Evolutionary conservation across 2,113 vertebrate species (phyloP), one percentile per base, ranked within the genome.

Genomic region (Siniperca knerii): DNA sequence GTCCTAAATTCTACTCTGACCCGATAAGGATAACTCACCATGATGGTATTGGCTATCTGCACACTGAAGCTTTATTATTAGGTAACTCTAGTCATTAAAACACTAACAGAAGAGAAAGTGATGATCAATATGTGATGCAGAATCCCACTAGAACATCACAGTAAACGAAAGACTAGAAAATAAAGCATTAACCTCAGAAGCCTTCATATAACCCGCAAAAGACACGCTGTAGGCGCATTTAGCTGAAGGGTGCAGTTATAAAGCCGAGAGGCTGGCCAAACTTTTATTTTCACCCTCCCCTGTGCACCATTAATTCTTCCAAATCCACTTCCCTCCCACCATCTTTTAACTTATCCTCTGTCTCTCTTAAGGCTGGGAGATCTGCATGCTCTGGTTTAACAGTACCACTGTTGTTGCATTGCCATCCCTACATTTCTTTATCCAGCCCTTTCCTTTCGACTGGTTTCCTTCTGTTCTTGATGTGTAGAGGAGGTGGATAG

Each of bases 231-330:
- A 79, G 82, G 54, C 80, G 61, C 67, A 81, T 91, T 92, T 88
- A 82, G 76, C 61, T 81, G 55, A 87, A 84, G 61, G 77, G 86
- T 77, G 46, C 12, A 16, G 83, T 87, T 87, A 83, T 75, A 74
- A 90, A 90, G 87, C 68, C 62, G 86, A 85, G 65, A 83, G 61
- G 62, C 70, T 75, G 67, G 29, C 35, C 65, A 83, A 92, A 89
- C 69, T 64, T 90, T 81, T 86, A 81, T 74, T 85, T 87, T 77
- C 78, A 81, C 44, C 72, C 68, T 88, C 79, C 82, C 86, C 18
- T 84, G 83, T 79, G 86, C 67, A 66, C 77, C 70, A 88, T 86
- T 87, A 81, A 88, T 86, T 90, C 85, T 71, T 77, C 84, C 64
- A 81, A 87, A 84, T 90, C 72, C 67, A 78, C 75, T 77, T 88